Evolutionary conservation across 2,797 vertebrate genomes (phyloP), one percentile per base, ranked within the genome.

Genomic region (Peromyscus aztecus): DNA sequence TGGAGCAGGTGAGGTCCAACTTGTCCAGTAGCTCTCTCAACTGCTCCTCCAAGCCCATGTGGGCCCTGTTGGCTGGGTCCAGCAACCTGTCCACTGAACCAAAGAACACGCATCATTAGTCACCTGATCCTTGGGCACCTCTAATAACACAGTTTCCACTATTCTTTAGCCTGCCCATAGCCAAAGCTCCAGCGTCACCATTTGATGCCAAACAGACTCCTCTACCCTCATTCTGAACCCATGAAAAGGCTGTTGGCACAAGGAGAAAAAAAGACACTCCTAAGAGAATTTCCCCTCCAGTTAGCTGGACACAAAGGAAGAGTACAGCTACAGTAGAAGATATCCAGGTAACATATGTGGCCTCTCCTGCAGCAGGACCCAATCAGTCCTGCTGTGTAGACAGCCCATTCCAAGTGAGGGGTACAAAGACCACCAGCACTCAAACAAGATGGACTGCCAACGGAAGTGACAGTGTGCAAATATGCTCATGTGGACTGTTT

Each of bases 11-110:
- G 97, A 99, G 98, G 98, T 99, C 99, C 46, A 99, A 99, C 98
- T 99, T 99, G 97, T 99, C 99, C 98, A 99, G 98, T 16, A 99
- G 98, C 96, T 99, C 99, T 98, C 99, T 99, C 90, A 99, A 99
- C 98, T 99, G 99, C 95, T 99, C 99, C 97, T 99, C 99, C 96
- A 99, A 98, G 69, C 99, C 97, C 98, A 99, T 99, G 96, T 99
- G 99, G 13, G 97, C 97, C 97, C 99, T 99, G 97, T 98, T 99
- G 97, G 99, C 99, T 11, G 99, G 99, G 96, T 98, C 98, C 95
- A 99, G 99, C 93, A 99, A 98, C 90, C 99, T 99, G 98, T 99
- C 99, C 98, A 99, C 99, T 99, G 90, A 96, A 98, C 89, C 96
- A 98, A 97, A 98, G 96, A 69, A 87, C 57, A 96, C 0, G 0